phyloP scores from a whole-genome alignment of 2,113 vertebrate genomes.

The Megaceryle torquata region DNA sequence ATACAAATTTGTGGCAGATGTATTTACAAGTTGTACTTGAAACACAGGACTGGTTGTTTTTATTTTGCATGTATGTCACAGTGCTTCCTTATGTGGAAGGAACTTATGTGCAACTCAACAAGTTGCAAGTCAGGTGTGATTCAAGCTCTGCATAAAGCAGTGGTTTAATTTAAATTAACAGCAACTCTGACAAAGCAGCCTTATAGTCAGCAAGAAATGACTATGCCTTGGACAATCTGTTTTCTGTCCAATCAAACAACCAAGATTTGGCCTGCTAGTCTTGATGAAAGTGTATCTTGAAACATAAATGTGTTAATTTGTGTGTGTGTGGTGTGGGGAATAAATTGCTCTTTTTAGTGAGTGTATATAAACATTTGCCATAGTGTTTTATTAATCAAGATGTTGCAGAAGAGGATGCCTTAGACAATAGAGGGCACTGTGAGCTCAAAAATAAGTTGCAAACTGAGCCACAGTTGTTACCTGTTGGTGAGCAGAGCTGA shows the following conservation, averaged over 20 bases:
- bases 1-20: not conserved
- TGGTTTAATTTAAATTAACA: not conserved
- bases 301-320: not conserved
- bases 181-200: not conserved
- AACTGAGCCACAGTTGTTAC: fast-evolving
- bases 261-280: not conserved
- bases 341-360: not conserved
- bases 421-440: constrained; percentile 48
- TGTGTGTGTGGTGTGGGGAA: too few relatives aligned
- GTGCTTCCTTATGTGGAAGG: not conserved
- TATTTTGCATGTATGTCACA: not conserved
- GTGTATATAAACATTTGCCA: not conserved
- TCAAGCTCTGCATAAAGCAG: not conserved
- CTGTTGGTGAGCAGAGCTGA: not conserved
- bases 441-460: constrained; percentile 11
- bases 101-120: not conserved
- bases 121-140: not conserved
- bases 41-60: not conserved
- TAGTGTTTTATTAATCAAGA: not conserved
- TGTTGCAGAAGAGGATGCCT: not conserved
- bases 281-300: not conserved
- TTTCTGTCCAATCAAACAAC: not conserved
- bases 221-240: not conserved
- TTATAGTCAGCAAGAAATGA: not conserved
- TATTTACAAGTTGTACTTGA: not conserved